Evolutionary conservation across 2,113 vertebrate species (phyloP).

Genomic region (Chauna torquata): DNA sequence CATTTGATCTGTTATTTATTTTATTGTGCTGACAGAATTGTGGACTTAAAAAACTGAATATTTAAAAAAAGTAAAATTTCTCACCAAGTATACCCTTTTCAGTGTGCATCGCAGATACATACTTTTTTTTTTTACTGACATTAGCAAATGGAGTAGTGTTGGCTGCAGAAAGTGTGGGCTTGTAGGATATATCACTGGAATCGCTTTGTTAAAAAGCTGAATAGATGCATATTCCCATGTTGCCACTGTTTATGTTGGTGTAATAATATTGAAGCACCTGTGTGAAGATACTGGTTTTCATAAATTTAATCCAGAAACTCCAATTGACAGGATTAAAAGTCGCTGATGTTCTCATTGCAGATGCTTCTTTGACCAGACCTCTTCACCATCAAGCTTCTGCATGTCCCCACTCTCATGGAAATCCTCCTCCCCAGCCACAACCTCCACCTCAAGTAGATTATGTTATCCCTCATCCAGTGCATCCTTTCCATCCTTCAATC

Average conservation of each 20-base stretch:
- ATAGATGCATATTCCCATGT: not conserved
- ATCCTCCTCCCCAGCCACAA: constrained; percentile 88
- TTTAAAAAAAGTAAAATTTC: not conserved
- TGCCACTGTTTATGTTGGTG: not conserved
- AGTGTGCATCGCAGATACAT: not conserved
- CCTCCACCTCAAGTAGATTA: constrained; percentile 92
- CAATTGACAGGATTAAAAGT: not conserved
- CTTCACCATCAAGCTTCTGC: constrained; percentile 93
- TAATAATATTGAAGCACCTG: not conserved
- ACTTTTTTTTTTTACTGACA: not conserved
- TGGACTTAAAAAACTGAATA: not conserved
- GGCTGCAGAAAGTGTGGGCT: not conserved
- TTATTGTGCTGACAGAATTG: not conserved
- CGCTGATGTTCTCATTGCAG: constrained; percentile 72
- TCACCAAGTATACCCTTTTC: not conserved
- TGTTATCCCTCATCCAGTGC: constrained; percentile 93
- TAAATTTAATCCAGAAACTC: not conserved
- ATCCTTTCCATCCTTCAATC: constrained; percentile 91
- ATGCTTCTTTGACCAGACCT: constrained; percentile 89
- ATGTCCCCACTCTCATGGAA: constrained; percentile 94
- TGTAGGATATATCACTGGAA: not conserved
- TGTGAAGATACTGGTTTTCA: not conserved
- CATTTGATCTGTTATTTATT: not conserved
- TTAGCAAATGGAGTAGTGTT: not conserved
- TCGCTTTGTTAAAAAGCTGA: not conserved